Percentiles rank a stretch among this genome's conserved stretches.
Conservation (phyloP, 2,113 vertebrate species). For the Mesembrinibis cayennensis region DNA sequence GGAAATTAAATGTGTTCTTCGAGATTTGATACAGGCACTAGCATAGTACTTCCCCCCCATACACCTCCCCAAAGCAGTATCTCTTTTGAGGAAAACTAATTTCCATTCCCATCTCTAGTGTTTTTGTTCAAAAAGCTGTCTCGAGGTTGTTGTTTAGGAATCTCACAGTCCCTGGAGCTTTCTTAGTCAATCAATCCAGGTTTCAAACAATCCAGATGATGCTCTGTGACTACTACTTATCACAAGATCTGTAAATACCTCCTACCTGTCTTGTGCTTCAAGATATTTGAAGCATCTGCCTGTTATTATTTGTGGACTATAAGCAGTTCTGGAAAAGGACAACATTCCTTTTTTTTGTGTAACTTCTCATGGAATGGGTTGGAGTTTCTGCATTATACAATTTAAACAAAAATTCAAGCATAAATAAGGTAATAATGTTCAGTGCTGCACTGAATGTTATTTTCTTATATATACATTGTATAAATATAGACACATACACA, state of each 20-base stretch:
- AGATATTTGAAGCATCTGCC: neutral
- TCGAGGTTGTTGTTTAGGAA: neutral
- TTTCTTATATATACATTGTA: neutral
- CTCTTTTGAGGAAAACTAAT: neutral
- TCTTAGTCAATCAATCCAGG: neutral
- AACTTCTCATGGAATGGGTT: neutral
- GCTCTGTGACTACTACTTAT: neutral
- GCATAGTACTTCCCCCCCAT: neutral
- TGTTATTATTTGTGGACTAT: neutral
- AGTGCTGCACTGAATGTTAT: neutral
- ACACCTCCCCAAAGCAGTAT: neutral
- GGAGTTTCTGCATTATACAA: neutral
- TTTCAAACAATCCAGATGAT: neutral
- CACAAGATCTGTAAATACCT: neutral
- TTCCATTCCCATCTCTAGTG: neutral
- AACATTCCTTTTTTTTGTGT: rapidly evolving
- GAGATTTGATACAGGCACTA: neutral
- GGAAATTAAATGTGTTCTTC: neutral
- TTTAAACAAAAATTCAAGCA: neutral
- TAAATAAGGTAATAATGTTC: neutral
- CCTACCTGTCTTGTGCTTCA: neutral
- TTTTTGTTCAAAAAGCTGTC: neutral
- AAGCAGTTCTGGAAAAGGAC: neutral
- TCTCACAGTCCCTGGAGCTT: neutral
- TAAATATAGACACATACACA: neutral